Evolutionary conservation across 2,113 vertebrate genomes (phyloP).

Genomic region (Gymnobelideus leadbeateri): DNA sequence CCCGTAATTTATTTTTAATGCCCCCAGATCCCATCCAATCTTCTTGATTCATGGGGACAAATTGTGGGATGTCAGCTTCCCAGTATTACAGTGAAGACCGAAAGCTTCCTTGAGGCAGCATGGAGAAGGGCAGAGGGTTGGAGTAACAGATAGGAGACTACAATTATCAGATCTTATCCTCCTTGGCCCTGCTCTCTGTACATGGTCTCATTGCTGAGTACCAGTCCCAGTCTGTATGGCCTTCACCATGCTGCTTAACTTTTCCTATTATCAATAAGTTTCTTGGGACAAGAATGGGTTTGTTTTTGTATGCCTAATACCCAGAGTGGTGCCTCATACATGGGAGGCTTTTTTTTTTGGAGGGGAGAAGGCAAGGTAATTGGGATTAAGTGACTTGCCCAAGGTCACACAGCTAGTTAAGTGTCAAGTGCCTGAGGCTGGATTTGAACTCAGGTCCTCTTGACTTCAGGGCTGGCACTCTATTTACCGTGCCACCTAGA

Average conservation of each 20-base stretch:
- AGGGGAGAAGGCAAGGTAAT: too few relatives aligned
- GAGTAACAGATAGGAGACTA: background rate
- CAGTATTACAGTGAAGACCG: background rate
- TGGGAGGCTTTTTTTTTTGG: too few relatives aligned
- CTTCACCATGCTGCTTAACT: background rate
- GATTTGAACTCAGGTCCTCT: too few relatives aligned
- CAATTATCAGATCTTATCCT: background rate
- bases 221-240: background rate
- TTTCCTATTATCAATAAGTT: background rate
- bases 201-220: background rate
- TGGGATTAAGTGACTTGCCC: too few relatives aligned
- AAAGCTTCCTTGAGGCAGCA: background rate
- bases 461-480: too few relatives aligned
- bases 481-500: too few relatives aligned
- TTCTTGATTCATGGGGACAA: background rate
- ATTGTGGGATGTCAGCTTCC: background rate
- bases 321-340: background rate
- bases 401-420: too few relatives aligned
- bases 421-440: too few relatives aligned
- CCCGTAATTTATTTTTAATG: background rate
- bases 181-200: background rate
- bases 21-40: background rate
- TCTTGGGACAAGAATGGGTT: background rate
- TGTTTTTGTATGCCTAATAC: background rate
- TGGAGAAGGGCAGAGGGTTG: background rate